Base-by-base conservation (phyloP, 2,113 vertebrate genomes). In the Microcebus jonahi region DNA sequence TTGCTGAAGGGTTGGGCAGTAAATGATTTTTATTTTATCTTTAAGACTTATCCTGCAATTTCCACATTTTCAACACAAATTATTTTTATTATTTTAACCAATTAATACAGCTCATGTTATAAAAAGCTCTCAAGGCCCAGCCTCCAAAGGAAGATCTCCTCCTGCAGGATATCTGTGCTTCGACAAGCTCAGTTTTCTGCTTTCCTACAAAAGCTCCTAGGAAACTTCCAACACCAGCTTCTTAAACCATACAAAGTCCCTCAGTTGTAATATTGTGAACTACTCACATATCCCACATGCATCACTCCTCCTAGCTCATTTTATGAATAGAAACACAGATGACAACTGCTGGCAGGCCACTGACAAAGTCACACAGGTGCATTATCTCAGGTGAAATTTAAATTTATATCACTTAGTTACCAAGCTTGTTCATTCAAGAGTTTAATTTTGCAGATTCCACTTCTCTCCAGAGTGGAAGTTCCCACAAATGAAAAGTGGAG, bases 31-130 rank as follows among this genome's bases (percentile, higher is more conserved):
- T 76, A 23, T 68, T 91, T 88, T 91, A 61, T 92, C 65, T 79
- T 81, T 79, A 90, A 90, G 29, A 76, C 3, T 94, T 68, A 65
- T 25, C 85, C 8, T 85, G 21, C 15, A 92, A 84, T 84, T 80
- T 86, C 34, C 42, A 79, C 91, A 73, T 45, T 84, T 95, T 70
- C 34, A 95, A 81, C 20, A 89, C 39, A 71, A 85, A 27, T 90
- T 2, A 73, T 65, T 39, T 45, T 91, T n/a, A 75, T 80, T 83
- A 70, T 92, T 80, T 67, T 84, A 76, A 70, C 23, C 50, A 83
- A n/a, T 50, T 50, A 68, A 71, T 25, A 68, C 8, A 15, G 20
- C 14, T 65, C 2, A 82, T 34, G 42, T 92, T 45, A 59, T 34
- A 91, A 88, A 91, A 45, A 67, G 4, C 11, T 93, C 6, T 55